phyloP scores from a whole-genome alignment of 2,888 invertebrate species.

The Sarcophaga rosellei region DNA sequence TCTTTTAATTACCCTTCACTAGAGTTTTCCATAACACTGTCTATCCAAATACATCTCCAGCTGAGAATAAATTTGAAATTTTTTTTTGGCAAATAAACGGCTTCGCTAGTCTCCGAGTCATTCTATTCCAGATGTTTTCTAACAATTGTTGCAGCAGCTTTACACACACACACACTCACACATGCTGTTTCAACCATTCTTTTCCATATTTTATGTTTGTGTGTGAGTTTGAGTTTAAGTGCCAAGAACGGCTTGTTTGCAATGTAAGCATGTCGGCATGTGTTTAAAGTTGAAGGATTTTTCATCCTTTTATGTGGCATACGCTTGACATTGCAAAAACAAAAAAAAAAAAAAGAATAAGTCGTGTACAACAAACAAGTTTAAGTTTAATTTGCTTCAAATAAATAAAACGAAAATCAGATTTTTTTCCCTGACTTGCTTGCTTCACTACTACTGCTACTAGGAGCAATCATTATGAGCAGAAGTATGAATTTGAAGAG shows the following conservation, averaged over 20 bases:
- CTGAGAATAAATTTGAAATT: background rate
- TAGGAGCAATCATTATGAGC: background rate
- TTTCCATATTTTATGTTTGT: background rate
- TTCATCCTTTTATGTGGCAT: background rate
- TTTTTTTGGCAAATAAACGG: background rate
- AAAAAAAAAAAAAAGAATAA: background rate
- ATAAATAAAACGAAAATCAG: background rate
- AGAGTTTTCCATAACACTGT: background rate
- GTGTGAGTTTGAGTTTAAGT: background rate
- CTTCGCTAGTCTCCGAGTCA: background rate
- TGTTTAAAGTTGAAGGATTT: conserved; percentile 42
- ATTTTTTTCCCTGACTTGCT: background rate
- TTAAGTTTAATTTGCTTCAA: conserved; percentile 39
- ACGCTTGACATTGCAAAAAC: conserved; percentile 42
- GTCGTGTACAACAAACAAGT: conserved; percentile 2
- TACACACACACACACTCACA: background rate
- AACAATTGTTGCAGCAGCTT: background rate
- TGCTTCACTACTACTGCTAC: background rate
- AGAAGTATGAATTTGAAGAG: background rate
- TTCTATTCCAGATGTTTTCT: background rate
- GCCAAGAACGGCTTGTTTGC: background rate
- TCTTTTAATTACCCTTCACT: background rate
- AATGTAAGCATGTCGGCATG: background rate
- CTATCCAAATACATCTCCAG: background rate
- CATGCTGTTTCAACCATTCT: background rate